Evolutionary conservation across 2,113 vertebrate genomes (phyloP).

Genomic region (Gallinago jamesoni): DNA sequence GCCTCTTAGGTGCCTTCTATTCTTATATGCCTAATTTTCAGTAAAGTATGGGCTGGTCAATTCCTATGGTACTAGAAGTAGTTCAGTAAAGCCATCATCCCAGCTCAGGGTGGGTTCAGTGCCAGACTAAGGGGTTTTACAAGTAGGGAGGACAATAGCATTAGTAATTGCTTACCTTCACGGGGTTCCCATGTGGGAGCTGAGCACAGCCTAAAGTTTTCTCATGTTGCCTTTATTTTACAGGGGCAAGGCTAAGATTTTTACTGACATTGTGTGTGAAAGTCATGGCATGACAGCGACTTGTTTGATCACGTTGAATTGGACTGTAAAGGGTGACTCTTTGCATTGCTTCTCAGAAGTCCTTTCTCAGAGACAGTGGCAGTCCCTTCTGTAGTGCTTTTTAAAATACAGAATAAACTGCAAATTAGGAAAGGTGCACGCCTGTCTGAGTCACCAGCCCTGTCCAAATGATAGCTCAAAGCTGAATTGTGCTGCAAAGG

Average conservation of each 20-base stretch:
- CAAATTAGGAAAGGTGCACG: slow-evolving; percentile 15
- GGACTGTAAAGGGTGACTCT: background rate
- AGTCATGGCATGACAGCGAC: background rate
- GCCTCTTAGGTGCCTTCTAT: background rate
- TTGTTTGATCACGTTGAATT: background rate
- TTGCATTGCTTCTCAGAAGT: background rate
- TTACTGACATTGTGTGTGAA: background rate
- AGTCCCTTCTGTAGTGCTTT: slow-evolving; percentile 1
- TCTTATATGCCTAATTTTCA: background rate
- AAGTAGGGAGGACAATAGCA: background rate
- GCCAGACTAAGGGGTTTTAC: background rate
- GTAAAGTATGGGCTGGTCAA: background rate
- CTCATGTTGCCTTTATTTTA: background rate
- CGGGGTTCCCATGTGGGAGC: background rate
- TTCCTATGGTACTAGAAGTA: background rate
- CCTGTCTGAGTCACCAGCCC: background rate
- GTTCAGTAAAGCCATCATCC: background rate
- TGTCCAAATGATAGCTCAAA: slow-evolving; percentile 5
- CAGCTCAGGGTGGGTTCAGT: background rate
- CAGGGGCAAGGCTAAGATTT: background rate
- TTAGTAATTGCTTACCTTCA: background rate
- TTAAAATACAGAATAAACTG: background rate
- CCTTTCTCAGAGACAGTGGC: background rate
- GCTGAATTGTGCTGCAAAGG: background rate
- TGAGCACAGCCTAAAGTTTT: background rate